Conservation (phyloP, 2,113 vertebrate species). For the Ahaetulla prasina region DNA sequence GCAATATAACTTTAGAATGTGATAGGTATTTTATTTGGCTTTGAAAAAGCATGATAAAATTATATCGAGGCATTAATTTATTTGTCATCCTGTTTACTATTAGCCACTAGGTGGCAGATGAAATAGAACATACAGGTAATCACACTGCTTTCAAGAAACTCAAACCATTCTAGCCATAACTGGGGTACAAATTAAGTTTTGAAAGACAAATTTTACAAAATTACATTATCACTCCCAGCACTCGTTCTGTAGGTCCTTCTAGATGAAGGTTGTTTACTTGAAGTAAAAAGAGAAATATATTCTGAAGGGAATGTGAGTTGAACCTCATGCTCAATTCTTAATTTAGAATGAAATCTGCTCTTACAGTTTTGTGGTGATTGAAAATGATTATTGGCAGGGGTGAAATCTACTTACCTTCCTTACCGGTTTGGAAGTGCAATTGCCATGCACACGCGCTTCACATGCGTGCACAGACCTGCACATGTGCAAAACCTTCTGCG, state of each 20-base stretch:
- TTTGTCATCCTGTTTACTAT: not conserved
- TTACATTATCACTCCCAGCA: not conserved
- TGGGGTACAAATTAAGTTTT: not conserved
- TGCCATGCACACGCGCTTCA: too few species aligned
- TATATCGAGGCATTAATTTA: not conserved
- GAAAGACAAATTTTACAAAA: not conserved
- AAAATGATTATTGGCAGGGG: not conserved
- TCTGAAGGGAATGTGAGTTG: not conserved
- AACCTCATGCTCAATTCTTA: not conserved
- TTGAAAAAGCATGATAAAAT: not conserved
- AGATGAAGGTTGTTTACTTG: not conserved
- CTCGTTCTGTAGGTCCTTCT: not conserved
- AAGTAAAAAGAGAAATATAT: not conserved
- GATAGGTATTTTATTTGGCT: not conserved
- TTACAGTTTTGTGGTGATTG: not conserved
- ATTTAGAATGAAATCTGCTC: not conserved
- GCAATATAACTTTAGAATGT: not conserved
- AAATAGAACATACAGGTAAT: not conserved
- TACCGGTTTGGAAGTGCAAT: too few species aligned
- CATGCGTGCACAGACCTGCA: too few species aligned
- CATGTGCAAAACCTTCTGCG: too few species aligned
- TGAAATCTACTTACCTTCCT: too few species aligned
- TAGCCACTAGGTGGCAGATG: slow-evolving; percentile 11
- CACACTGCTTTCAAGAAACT: not conserved
- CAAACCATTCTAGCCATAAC: not conserved